Percentiles rank a stretch among this genome's conserved stretches.
These are phyloP conservation scores for Labeo rohita DNA, from an alignment of 2,113 vertebrate genomes.

Conservation along the genomic window DNA sequence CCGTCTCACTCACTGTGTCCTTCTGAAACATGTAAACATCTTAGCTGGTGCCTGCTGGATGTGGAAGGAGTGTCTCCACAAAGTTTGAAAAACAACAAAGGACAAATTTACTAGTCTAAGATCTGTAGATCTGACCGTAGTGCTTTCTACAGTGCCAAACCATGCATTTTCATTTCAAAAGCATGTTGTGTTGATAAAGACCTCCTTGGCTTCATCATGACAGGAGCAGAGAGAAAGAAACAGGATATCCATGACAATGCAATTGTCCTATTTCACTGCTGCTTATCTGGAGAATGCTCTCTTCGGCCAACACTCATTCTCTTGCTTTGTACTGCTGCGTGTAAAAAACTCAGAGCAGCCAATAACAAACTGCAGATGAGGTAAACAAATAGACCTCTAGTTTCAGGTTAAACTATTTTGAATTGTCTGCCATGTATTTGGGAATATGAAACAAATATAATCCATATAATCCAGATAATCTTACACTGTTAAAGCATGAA, in stretches of 20 bases:
- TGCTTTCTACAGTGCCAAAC: background rate
- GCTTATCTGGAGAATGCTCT: slow-evolving; percentile 8
- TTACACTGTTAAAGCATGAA: background rate
- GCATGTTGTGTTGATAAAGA: background rate
- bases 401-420: background rate
- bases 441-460: background rate
- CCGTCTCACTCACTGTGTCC: background rate
- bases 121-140: background rate
- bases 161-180: slow-evolving; percentile 8
- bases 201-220: slow-evolving; percentile 6
- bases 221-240: slow-evolving; percentile 42
- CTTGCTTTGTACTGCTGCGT: background rate
- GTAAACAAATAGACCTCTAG: background rate
- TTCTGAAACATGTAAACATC: slow-evolving; percentile 21
- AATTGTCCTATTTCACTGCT: slow-evolving; percentile 15
- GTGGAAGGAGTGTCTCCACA: background rate
- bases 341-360: background rate
- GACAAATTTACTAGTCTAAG: too few species aligned
- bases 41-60: background rate
- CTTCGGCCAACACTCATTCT: slow-evolving; percentile 4
- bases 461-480: background rate
- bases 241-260: slow-evolving; percentile 52
- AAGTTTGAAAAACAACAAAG: background rate
- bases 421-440: background rate
- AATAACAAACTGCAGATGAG: background rate